phyloP scores from a whole-genome alignment of 2,888 invertebrate species.

The Lampropteryx suffumata region DNA sequence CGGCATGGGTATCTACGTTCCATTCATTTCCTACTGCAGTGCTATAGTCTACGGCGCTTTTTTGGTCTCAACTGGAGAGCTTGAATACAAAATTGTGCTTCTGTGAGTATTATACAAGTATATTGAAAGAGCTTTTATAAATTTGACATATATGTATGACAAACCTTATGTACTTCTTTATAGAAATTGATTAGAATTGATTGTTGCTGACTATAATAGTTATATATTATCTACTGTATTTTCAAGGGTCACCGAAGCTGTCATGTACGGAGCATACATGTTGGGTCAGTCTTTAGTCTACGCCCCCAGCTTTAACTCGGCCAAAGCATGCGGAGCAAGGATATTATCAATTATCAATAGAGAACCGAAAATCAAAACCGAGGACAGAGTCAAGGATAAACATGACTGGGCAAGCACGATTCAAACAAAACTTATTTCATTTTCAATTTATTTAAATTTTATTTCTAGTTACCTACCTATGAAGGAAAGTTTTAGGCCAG shows the following conservation, averaged over 20 bases:
- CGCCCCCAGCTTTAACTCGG: conserved; percentile 89
- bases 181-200: too few species aligned
- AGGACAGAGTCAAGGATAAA: conserved; percentile 57
- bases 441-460: too few species aligned
- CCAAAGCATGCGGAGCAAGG: conserved; percentile 76
- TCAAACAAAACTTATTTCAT: too few species aligned
- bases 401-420: conserved; percentile 62
- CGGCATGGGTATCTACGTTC: conserved; percentile 86
- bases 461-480: too few species aligned
- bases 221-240: conserved; percentile 2
- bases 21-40: conserved; percentile 87
- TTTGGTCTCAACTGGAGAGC: conserved; percentile 83
- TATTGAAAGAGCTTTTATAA: too few species aligned
- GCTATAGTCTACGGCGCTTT: conserved; percentile 88
- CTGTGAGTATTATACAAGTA: conserved; percentile 84
- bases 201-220: not conserved
- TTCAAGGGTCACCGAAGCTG: conserved; percentile 86
- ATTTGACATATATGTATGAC: too few species aligned
- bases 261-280: conserved; percentile 91
- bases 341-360: conserved; percentile 62
- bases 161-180: too few species aligned
- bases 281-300: conserved; percentile 89
- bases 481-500: too few species aligned
- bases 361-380: conserved; percentile 61
- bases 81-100: conserved; percentile 85